Evolutionary conservation across 1,140 invertebrate species (phyloP).

Genomic region (Stegodyphus mimosarum): DNA sequence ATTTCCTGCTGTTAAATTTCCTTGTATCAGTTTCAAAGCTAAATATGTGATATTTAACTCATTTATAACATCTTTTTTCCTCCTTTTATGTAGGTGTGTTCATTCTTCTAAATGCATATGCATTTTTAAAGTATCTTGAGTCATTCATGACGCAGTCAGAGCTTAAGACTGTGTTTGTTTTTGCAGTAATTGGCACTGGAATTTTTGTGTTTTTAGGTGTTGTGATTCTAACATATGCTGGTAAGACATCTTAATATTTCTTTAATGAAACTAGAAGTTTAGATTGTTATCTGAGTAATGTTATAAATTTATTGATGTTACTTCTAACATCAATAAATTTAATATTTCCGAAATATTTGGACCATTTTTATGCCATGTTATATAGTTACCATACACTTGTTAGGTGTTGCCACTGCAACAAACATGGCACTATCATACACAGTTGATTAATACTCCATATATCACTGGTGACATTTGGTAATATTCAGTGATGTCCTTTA

Average conservation of each 20-base stretch:
- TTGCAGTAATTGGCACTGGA: slow-evolving; percentile 82
- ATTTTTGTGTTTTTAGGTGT: slow-evolving; percentile 85
- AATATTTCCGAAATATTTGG: no score
- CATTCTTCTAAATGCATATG: slow-evolving; percentile 90
- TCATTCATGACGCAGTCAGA: slow-evolving; percentile 89
- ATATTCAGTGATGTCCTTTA: no score
- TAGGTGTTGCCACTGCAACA: no score
- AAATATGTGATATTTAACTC: not conserved
- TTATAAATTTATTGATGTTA: no score
- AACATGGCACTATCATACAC: no score
- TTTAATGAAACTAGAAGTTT: no score
- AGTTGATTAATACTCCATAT: no score
- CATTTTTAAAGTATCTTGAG: slow-evolving; percentile 88
- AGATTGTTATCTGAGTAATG: no score
- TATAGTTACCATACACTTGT: no score
- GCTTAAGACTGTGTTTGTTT: slow-evolving; percentile 89
- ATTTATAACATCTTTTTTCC: not conserved
- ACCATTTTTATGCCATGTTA: no score
- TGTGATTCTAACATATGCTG: slow-evolving; percentile 88
- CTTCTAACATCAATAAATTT: no score
- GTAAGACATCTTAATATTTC: slow-evolving; percentile 62
- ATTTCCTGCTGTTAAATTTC: not conserved
- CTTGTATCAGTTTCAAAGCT: not conserved
- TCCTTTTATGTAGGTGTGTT: slow-evolving; percentile 84
- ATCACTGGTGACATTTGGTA: no score